A percentile compares a stretch with the other conserved stretches of the same genome.
Conservation (phyloP, 2,888 invertebrate genomes). For the Plagodis pulveraria region DNA sequence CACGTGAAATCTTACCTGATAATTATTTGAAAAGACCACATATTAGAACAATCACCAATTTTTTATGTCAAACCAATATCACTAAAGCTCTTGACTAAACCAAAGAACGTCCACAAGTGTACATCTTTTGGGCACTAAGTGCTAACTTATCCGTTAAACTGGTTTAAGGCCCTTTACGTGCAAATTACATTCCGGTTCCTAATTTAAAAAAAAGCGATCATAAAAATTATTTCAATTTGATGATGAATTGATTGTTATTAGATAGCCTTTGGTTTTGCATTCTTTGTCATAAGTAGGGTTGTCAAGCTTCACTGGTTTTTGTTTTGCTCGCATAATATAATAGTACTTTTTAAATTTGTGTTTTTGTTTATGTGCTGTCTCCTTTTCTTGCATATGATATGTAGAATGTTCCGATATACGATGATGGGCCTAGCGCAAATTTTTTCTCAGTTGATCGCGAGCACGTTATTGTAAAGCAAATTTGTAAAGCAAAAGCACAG, state of each 20-base stretch:
- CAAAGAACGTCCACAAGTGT: slow-evolving; percentile 2
- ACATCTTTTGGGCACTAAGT: neutral
- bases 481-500: too few relatives aligned
- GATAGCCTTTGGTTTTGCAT: slow-evolving; percentile 6
- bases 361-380: too few relatives aligned
- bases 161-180: slow-evolving; percentile 2
- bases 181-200: neutral
- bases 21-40: slow-evolving; percentile 8
- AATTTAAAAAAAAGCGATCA: slow-evolving; percentile 2
- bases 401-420: too few relatives aligned
- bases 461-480: too few relatives aligned
- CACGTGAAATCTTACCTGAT: slow-evolving; percentile 5
- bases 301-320: neutral
- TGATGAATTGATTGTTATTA: slow-evolving; percentile 9
- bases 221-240: slow-evolving; percentile 3
- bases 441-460: too few relatives aligned
- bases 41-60: neutral
- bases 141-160: neutral
- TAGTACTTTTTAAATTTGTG: too few relatives aligned
- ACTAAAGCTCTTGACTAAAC: neutral
- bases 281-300: slow-evolving; percentile 1
- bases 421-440: too few relatives aligned
- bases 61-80: neutral
- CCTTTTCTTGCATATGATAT: too few relatives aligned
- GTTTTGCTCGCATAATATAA: too few relatives aligned